Percentiles rank a stretch among this genome's conserved stretches.
Evolutionary conservation across 2,888 invertebrate species (phyloP).

Genomic region (Blastobasis lacticolella): DNA sequence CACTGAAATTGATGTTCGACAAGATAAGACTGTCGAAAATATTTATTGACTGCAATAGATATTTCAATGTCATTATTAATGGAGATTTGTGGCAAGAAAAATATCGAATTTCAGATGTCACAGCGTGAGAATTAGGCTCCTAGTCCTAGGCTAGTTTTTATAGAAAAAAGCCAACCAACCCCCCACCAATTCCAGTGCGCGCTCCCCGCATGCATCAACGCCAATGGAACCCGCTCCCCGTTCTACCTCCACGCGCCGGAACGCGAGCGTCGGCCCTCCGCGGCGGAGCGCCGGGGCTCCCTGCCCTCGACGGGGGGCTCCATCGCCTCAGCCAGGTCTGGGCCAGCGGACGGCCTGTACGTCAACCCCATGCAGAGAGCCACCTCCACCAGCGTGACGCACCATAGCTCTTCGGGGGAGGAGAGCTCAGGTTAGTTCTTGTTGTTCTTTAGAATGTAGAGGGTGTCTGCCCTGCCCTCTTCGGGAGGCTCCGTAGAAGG

Average conservation of each 20-base stretch:
- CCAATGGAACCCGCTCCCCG: constrained; percentile 67
- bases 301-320: constrained; percentile 57
- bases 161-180: no score
- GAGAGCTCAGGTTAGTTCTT: constrained; percentile 52
- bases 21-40: no score
- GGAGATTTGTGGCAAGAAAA: no score
- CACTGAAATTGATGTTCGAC: no score
- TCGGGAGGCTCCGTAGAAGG: no score
- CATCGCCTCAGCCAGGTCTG: constrained; percentile 49
- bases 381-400: constrained; percentile 37
- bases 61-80: no score
- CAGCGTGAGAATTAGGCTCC: no score
- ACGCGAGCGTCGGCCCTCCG: constrained; percentile 41
- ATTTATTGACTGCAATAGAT: no score
- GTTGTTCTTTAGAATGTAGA: no score
- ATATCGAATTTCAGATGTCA: no score
- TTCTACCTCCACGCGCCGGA: constrained; percentile 86
- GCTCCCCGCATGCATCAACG: constrained; percentile 69
- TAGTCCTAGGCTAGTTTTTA: no score
- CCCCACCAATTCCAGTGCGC: constrained; percentile 59
- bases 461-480: no score
- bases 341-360: constrained; percentile 86
- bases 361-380: constrained; percentile 85
- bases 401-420: constrained; percentile 60
- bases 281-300: constrained; percentile 51